phyloP scores from a whole-genome alignment of 2,888 invertebrate species.

The Lathronympha strigana region DNA sequence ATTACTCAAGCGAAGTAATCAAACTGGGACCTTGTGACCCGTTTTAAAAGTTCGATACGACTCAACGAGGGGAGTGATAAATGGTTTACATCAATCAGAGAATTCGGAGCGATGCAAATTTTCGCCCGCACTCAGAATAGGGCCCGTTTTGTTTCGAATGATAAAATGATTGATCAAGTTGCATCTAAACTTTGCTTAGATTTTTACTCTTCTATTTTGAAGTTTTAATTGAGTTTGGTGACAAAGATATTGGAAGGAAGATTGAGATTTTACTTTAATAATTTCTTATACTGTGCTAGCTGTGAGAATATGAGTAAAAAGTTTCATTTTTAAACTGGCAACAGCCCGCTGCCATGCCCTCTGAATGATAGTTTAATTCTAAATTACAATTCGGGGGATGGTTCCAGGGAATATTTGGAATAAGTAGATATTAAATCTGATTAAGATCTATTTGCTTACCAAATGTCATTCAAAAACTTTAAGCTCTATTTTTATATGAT shows the following conservation, averaged over 20 bases:
- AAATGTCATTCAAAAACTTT: no score
- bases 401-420: no score
- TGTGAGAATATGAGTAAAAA: no score
- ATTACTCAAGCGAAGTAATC: slow-evolving; percentile 76
- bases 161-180: slow-evolving; percentile 54
- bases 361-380: no score
- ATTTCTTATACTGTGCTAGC: no score
- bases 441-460: no score
- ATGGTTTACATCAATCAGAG: slow-evolving; percentile 82
- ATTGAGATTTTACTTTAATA: neutral
- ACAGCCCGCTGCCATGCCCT: no score
- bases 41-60: slow-evolving; percentile 81
- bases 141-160: slow-evolving; percentile 64
- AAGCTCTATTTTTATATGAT: no score
- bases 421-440: no score
- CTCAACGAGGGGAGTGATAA: slow-evolving; percentile 80
- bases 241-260: slow-evolving; percentile 15
- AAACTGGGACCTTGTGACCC: slow-evolving; percentile 78
- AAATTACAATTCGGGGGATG: no score
- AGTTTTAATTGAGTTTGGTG: slow-evolving; percentile 40
- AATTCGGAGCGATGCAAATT: slow-evolving; percentile 81
- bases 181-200: slow-evolving; percentile 35
- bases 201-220: slow-evolving; percentile 32
- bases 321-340: no score
- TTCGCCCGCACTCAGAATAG: slow-evolving; percentile 66